Conservation (phyloP, 2,888 invertebrate genomes). For the Sphecodes monilicornis region DNA sequence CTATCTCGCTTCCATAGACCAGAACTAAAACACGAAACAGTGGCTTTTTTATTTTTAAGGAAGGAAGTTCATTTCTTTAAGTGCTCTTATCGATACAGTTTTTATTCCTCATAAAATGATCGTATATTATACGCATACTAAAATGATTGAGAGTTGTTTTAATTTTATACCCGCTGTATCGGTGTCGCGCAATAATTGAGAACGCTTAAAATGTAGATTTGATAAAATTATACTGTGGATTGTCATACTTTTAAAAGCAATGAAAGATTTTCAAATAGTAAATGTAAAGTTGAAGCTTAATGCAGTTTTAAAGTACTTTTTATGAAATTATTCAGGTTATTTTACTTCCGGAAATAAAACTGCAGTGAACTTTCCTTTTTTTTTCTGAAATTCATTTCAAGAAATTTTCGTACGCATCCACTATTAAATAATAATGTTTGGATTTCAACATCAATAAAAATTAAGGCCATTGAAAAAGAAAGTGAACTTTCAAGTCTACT, state of each 20-base stretch:
- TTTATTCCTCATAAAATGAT: background rate
- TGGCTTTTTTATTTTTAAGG: background rate
- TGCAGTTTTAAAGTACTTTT: background rate
- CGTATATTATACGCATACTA: too few relatives aligned
- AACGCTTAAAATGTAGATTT: background rate
- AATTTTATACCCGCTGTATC: background rate
- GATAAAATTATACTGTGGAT: background rate
- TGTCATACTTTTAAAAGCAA: background rate
- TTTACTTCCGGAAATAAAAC: background rate
- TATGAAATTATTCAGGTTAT: background rate
- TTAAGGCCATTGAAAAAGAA: too few relatives aligned
- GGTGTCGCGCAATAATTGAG: background rate
- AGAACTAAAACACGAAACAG: background rate
- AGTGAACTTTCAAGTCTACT: too few relatives aligned
- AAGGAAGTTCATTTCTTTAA: background rate
- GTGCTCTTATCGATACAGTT: background rate
- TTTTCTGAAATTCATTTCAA: too few relatives aligned
- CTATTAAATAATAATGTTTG: background rate
- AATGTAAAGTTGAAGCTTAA: too few relatives aligned
- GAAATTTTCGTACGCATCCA: background rate
- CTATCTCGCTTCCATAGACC: background rate
- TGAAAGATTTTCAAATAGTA: background rate
- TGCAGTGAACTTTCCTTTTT: background rate
- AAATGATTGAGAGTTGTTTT: background rate
- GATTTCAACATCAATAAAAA: background rate